Base-by-base conservation (phyloP, 2,113 vertebrate species). In the Dromaius novaehollandiae region DNA sequence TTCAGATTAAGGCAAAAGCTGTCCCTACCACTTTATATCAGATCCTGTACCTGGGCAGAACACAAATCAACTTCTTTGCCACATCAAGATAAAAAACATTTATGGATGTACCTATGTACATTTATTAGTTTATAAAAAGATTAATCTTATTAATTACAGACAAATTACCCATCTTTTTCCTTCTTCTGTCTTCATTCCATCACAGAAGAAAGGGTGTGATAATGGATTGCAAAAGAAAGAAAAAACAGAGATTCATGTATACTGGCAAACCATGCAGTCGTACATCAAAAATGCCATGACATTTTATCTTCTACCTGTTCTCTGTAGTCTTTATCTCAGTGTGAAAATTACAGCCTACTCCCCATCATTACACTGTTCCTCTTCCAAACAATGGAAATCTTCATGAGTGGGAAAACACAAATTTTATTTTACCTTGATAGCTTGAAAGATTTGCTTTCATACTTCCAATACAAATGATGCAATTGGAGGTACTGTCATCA, bases 161-260 rank as follows among this genome's bases (percentile, higher is more conserved):
- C 65, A 85, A 94, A 96, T 99, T 99, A 99, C 99, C 99, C 98
- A 79, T 99, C 98, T 95, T 94, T 97, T 94, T 98, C 98, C 97
- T 97, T 98, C 77, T 97, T 98, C 97, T 98, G 98, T 94, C 99
- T 99, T 97, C 98, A 97, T 96, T 97, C 93, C 89, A 96, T 89
- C 34, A 40, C 15, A 78, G 46, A 95, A 93, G 89, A 83, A 93
- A 66, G 78, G 82, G 75, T 85, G 9, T 66, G 88, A 96, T 94
- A 77, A 58, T 94, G 58, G 46, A 81, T 96, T 85, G 89, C 63
- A 93, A 97, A 70, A 56, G 55, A 95, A 85, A 46, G 97, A 93
- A 95, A 73, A 90, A 90, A 60, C 25, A 88, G 94, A 79, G 42
- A 89, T 90, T 86, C 7, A 76, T 46, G 12, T 89, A 74, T 71